Evolutionary conservation across 2,797 vertebrate genomes (phyloP), one percentile per base, ranked within the genome.

Genomic region (Micromesistius poutassou): DNA sequence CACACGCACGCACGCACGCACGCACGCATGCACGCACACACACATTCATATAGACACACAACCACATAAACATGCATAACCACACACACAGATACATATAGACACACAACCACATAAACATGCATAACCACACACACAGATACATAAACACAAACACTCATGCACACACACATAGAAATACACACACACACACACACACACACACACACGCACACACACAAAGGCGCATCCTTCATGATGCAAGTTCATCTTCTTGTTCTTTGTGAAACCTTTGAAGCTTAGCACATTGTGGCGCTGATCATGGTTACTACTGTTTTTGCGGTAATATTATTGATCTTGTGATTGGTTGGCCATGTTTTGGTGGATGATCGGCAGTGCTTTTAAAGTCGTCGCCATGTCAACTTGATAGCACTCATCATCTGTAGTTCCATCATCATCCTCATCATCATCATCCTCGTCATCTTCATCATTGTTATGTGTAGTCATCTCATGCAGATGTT

Each of bases 191-290:
- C 74, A 30, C 25, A 4, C 19, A 33, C 10, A 35, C 22, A 35
- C 33, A 66, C 19, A 7, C 38, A 73, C 72, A 76, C 30, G 36
- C 30, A 76, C 5, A 68, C 14, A 78, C 5, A 22, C 74, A 76
- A 33, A 50, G 66, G 38, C 55, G 30, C n/a, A 16, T 25, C 31
- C 31, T 31, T 7, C 74, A 55, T n/a, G 16, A 36, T 40, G 28
- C 50, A 36, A 75, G 40, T 50, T 35, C 22, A 50, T 62, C 74
- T 40, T 40, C 13, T 40, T 40, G 38, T 9, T 40, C 38, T 40
- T 40, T 40, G 38, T 40, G 38, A 40, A 13, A 10, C 38, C 38
- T 13, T 35, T 35, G 5, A 7, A 6, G 33, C 33, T 35, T 6
- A 35, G 33, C 33, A 35, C 33, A 35, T 35, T 35, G 33, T 35